Base-by-base conservation (phyloP, 2,113 vertebrate species). In the Entomyzon cyanotis region DNA sequence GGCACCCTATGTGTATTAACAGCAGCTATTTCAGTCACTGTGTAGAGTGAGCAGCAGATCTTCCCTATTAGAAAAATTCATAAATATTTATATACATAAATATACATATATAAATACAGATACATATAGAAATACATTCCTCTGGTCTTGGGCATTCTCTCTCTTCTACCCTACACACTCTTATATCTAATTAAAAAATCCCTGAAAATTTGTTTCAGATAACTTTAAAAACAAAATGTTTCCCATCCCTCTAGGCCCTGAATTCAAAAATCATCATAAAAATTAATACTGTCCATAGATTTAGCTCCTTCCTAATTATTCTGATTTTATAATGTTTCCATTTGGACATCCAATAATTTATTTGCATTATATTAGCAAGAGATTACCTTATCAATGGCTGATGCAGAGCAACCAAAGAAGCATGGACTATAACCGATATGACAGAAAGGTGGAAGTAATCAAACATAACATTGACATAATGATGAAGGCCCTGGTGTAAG, bases 381-480 rank as follows among this genome's bases (percentile, higher is more conserved):
- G 49, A 86, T 98, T 96, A 99, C 99, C 99, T 99, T 97, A 99
- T 99, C 62, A 99, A 98, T 56, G 99, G 99, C 88, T 99, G 99
- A 97, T 99, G 99, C 88, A 99, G 98, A 46, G 99, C 99, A 97
- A 99, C 99, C 95, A 99, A 97, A 67, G 99, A 99, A 49, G 98
- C 99, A 74, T 99, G 99, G 93, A 99, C 97, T 93, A 98, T 98
- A 90, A 99, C 98, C 4, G 99, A 99, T 90, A 99, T 98, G 96
- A 99, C 99, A 31, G 99, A 99, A 75, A 99, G 98, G 97, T 99
- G 99, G 97, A 99, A 99, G 97, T 99, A 99, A 98, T 99, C 99
- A 97, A 99, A 99, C 99, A 99, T 99, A 81, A 99, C 98, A 94
- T 99, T 99, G 96, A 99, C 97, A 2, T 99, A 99, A 97, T 99